These are phyloP conservation scores for Ganaspis brasiliensis DNA, from an alignment of 2,888 invertebrate species.

Conservation along the genomic window DNA sequence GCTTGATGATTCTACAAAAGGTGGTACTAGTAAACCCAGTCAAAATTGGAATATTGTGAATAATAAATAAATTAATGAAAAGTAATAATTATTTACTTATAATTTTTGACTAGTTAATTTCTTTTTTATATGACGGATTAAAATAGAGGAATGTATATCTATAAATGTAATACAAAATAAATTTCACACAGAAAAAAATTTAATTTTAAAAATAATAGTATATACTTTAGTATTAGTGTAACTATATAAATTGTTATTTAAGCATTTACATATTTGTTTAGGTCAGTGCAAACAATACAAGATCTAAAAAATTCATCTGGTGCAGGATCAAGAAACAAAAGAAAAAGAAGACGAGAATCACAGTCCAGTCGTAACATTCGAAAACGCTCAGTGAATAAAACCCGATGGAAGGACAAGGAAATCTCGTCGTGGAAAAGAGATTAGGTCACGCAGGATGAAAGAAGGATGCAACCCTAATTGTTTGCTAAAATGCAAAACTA, in stretches of 20 bases:
- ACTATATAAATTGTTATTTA: neutral
- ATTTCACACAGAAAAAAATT: too few species aligned
- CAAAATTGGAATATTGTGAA: too few species aligned
- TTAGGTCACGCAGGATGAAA: conserved; percentile 35
- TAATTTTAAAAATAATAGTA: too few species aligned
- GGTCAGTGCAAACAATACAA: neutral
- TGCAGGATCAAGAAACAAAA: neutral
- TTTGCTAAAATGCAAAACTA: neutral
- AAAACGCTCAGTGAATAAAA: neutral
- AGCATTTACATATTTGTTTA: neutral
- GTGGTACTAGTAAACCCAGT: too few species aligned
- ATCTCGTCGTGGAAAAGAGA: conserved; percentile 19
- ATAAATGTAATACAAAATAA: too few species aligned
- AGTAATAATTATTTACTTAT: too few species aligned
- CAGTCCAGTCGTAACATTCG: neutral
- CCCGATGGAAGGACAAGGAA: neutral
- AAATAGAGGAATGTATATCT: too few species aligned
- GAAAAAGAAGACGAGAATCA: neutral
- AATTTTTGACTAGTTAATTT: too few species aligned
- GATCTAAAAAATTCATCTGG: neutral
- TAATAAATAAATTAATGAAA: too few species aligned
- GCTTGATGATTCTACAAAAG: too few species aligned
- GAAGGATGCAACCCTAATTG: conserved; percentile 31
- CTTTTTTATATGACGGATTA: too few species aligned
- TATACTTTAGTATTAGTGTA: too few species aligned